Conservation (phyloP, 1,140 invertebrate species). For the Chionoecetes opilio region DNA sequence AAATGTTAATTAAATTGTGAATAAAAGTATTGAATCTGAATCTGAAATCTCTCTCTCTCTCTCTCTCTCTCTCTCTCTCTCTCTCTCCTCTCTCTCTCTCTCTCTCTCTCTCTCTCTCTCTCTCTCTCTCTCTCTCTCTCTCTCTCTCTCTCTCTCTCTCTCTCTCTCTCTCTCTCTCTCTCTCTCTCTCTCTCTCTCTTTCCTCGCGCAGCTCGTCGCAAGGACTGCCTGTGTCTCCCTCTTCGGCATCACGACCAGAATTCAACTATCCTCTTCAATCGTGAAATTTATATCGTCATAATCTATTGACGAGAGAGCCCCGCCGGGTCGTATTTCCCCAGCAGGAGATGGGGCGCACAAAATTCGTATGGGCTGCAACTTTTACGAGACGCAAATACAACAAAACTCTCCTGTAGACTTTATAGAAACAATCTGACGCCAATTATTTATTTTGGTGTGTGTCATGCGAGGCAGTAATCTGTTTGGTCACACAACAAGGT, state of each 20-base stretch:
- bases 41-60: no score
- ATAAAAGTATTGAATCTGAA: no score
- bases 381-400: constrained; percentile 7
- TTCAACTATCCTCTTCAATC: constrained; percentile 29
- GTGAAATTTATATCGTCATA: constrained; percentile 12
- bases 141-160: constrained; percentile 8
- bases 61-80: no score
- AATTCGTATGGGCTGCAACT: constrained; percentile 19
- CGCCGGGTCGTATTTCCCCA: background rate
- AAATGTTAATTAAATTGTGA: no score
- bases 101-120: no score
- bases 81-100: no score
- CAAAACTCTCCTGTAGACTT: background rate
- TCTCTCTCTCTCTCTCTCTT: background rate
- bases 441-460: background rate
- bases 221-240: background rate
- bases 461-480: background rate
- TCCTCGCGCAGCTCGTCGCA: background rate
- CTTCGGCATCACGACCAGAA: background rate
- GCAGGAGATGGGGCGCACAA: background rate
- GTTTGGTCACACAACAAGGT: background rate
- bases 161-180: constrained; percentile 8
- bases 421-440: background rate
- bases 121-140: background rate
- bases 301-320: background rate